A percentile compares a stretch with the other conserved stretches of the same genome.
Conservation (phyloP, 2,113 vertebrate genomes). For the Numida meleagris region DNA sequence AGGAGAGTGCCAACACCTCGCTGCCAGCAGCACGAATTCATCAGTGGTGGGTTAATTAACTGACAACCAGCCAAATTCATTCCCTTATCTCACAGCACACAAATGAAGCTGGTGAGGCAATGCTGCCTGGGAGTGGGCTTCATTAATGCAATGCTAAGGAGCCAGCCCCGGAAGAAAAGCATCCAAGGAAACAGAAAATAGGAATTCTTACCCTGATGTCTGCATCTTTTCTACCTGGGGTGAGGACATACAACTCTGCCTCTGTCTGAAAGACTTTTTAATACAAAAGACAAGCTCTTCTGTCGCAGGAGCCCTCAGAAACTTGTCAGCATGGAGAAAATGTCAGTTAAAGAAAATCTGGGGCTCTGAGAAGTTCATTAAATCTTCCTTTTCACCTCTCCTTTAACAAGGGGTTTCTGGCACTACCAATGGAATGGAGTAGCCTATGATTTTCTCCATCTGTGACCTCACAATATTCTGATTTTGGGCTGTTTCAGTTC, state of each 20-base stretch:
- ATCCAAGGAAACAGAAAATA: neutral
- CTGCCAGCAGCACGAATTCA: neutral
- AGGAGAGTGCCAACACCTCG: neutral
- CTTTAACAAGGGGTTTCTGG: neutral
- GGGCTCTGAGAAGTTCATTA: neutral
- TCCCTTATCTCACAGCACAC: neutral
- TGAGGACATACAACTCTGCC: neutral
- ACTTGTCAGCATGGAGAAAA: neutral
- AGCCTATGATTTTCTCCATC: neutral
- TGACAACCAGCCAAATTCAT: slow-evolving; percentile 18
- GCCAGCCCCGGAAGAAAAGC: neutral
- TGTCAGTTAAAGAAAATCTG: neutral
- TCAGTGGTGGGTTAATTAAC: slow-evolving; percentile 41
- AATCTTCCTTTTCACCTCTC: neutral
- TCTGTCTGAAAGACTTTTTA: neutral
- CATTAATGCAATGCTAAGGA: neutral
- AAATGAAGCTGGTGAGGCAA: slow-evolving; percentile 21
- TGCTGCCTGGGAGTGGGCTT: neutral
- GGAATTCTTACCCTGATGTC: neutral
- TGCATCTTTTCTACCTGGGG: neutral
- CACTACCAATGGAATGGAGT: neutral
- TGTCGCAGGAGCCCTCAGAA: neutral
- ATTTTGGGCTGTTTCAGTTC: neutral
- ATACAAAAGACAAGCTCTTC: neutral
- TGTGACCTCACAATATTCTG: neutral